Conservation (phyloP, 2,888 invertebrate genomes). For the Mimas tiliae region DNA sequence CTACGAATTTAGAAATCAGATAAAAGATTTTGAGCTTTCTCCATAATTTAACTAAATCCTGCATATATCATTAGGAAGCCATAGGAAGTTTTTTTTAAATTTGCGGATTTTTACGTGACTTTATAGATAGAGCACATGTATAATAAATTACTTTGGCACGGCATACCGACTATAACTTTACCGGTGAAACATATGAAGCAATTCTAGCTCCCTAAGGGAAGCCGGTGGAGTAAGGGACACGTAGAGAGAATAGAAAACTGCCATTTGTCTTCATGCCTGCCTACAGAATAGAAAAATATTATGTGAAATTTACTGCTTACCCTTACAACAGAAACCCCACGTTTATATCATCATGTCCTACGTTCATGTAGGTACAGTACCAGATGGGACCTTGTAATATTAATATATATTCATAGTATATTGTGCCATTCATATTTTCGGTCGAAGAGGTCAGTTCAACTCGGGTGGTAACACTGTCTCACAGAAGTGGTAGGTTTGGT, state of each 20-base stretch:
- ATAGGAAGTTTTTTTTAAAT: neutral
- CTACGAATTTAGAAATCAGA: too few relatives aligned
- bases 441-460: too few relatives aligned
- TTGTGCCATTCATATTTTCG: too few relatives aligned
- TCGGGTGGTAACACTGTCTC: too few relatives aligned
- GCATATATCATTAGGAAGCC: too few relatives aligned
- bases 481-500: too few relatives aligned
- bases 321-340: neutral
- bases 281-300: neutral
- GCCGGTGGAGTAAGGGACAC: neutral
- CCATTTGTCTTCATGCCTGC: constrained; percentile 10
- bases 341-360: neutral
- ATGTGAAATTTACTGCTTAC: neutral
- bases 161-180: neutral
- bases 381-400: neutral
- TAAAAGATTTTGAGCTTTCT: too few relatives aligned
- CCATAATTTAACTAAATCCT: too few relatives aligned
- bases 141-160: constrained; percentile 4
- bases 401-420: too few relatives aligned
- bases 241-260: neutral
- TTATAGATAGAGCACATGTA: neutral
- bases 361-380: neutral
- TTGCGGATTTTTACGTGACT: neutral
- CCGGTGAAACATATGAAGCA: neutral
- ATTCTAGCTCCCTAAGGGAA: constrained; percentile 3